These are phyloP conservation scores for Xestobium rufovillosum DNA, from an alignment of 2,888 invertebrate genomes.

Conservation along the genomic window DNA sequence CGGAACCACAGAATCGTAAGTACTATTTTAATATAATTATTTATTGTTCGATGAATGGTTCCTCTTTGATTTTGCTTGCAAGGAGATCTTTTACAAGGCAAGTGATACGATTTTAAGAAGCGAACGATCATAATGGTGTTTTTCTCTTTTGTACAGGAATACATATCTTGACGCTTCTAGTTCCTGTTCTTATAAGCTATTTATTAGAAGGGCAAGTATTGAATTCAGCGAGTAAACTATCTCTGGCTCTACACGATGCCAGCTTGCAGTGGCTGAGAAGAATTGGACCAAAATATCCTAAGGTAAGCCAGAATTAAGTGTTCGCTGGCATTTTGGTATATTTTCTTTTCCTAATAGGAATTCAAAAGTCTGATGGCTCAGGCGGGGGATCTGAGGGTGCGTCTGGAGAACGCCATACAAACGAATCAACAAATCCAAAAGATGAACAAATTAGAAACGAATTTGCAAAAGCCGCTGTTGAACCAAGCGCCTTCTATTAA, in stretches of 20 bases:
- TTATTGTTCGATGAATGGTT: conserved; percentile 1
- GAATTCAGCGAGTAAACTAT: conserved; percentile 54
- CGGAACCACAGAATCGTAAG: conserved; percentile 74
- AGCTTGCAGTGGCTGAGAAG: conserved; percentile 84
- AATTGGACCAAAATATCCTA: conserved; percentile 87
- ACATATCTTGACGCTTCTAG: conserved; percentile 80
- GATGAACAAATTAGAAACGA: conserved; percentile 45
- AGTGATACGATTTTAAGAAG: too few relatives aligned
- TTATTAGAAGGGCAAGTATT: conserved; percentile 63
- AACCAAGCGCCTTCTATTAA: conserved; percentile 69
- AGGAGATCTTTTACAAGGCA: conserved; percentile 54
- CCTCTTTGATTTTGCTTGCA: conserved; percentile 25
- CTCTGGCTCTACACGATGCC: conserved; percentile 73
- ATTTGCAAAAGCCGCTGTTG: conserved; percentile 39
- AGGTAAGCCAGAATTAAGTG: conserved; percentile 54
- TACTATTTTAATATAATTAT: conserved; percentile 24
- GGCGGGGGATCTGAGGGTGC: conserved; percentile 68
- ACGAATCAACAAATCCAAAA: conserved; percentile 57
- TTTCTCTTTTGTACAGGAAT: conserved; percentile 56
- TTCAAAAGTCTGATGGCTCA: conserved; percentile 87
- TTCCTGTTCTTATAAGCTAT: conserved; percentile 84
- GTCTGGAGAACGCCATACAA: conserved; percentile 80
- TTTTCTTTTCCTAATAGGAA: conserved; percentile 48
- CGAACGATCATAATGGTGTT: too few relatives aligned
- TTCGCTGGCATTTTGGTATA: background rate